Evolutionary conservation across 2,888 invertebrate species (phyloP).

Genomic region (Eilema depressum): DNA sequence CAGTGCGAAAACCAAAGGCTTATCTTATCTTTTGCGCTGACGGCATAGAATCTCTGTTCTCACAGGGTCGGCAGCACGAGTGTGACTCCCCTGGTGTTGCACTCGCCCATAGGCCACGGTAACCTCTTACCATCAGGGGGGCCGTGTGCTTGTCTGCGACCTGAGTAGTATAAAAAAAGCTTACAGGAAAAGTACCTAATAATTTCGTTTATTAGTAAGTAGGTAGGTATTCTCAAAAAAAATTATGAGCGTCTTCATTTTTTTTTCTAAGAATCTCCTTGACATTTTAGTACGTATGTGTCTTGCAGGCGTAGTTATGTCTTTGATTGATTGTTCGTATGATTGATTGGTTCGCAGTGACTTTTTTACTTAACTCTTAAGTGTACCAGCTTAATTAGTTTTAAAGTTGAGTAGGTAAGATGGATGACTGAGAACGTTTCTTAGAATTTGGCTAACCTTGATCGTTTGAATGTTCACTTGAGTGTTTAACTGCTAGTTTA

Average conservation of each 20-base stretch:
- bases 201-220: no score
- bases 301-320: slow-evolving; percentile 49
- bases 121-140: no score
- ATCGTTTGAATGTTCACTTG: background rate
- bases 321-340: slow-evolving; percentile 54
- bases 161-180: no score
- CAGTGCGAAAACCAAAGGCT: no score
- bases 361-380: slow-evolving; percentile 41
- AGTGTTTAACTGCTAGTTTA: background rate
- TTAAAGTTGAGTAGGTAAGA: slow-evolving; percentile 51
- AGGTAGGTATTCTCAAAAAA: background rate
- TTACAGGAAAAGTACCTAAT: no score
- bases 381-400: slow-evolving; percentile 43
- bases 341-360: slow-evolving; percentile 54
- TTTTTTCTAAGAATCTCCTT: slow-evolving; percentile 7
- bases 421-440: slow-evolving; percentile 32
- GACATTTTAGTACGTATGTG: slow-evolving; percentile 13
- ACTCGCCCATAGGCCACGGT: no score
- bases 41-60: no score
- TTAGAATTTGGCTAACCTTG: slow-evolving; percentile 7
- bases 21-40: no score
- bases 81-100: no score
- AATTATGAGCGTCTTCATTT: background rate
- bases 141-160: no score
- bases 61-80: no score